A percentile compares a stretch with the other conserved stretches of the same genome.
Conservation (phyloP, 2,888 invertebrate genomes). For the Villa cingulata region DNA sequence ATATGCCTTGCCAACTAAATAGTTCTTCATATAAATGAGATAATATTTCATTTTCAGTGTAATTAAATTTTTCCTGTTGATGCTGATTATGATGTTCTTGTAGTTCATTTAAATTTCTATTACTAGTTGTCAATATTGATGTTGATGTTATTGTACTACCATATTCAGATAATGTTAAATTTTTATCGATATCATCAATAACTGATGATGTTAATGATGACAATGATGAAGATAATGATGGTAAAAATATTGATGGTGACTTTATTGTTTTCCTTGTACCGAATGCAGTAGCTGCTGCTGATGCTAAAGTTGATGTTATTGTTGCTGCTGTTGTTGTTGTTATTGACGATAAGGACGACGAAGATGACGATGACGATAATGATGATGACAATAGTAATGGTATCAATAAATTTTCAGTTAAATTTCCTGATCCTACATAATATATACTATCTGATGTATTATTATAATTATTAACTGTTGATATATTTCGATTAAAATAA, state of each 20-base stretch:
- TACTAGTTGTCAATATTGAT: too few species aligned
- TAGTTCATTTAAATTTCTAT: too few species aligned
- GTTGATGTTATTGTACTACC: too few species aligned
- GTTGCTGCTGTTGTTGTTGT: too few species aligned
- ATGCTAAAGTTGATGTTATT: not conserved
- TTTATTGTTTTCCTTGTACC: too few species aligned
- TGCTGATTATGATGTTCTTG: not conserved
- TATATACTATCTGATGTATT: not conserved
- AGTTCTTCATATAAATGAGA: constrained; percentile 23
- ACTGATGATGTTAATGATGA: not conserved
- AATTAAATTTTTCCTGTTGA: not conserved
- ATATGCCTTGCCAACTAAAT: constrained; percentile 39
- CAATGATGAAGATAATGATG: not conserved
- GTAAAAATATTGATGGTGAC: not conserved
- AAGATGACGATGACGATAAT: not conserved
- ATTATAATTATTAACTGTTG: not conserved
- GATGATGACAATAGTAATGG: not conserved
- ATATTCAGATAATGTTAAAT: too few species aligned
- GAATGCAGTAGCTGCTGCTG: too few species aligned
- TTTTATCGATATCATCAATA: not conserved
- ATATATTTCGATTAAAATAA: not conserved
- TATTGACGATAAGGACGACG: not conserved
- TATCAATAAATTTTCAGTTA: not conserved
- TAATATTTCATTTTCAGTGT: not conserved
- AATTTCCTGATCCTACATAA: not conserved